A percentile compares a stretch with the other conserved stretches of the same genome.
Conservation (phyloP, 2,888 invertebrate species). For the Halictus ligatus region DNA sequence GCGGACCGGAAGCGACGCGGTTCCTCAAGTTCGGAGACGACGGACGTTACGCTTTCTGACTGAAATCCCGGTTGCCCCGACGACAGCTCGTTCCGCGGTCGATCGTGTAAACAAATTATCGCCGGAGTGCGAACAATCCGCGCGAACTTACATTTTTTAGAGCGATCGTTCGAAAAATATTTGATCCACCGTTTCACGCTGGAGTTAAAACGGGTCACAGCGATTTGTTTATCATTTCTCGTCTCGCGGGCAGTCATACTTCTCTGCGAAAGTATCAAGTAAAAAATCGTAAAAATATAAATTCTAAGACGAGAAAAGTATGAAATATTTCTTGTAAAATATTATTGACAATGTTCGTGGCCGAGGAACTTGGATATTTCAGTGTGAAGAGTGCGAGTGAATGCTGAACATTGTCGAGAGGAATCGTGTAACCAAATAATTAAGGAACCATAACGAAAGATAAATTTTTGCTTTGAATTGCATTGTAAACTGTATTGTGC, state of each 20-base stretch:
- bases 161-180: not conserved
- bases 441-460: no score
- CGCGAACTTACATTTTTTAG: not conserved
- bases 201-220: no score
- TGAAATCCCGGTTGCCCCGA: not conserved
- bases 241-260: no score
- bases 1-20: conserved; percentile 27
- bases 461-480: no score
- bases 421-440: no score
- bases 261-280: no score
- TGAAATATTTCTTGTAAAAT: no score
- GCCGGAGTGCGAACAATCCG: not conserved
- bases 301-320: not conserved
- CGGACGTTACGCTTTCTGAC: not conserved
- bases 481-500: not conserved
- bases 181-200: not conserved
- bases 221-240: no score
- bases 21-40: conserved; percentile 16
- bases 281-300: no score
- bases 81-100: not conserved
- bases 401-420: not conserved
- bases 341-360: not conserved
- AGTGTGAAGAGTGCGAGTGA: not conserved
- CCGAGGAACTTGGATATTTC: not conserved
- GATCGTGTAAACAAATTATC: not conserved